phyloP scores from a whole-genome alignment of 2,888 invertebrate species.

The Polydrusus pterygomalis region DNA sequence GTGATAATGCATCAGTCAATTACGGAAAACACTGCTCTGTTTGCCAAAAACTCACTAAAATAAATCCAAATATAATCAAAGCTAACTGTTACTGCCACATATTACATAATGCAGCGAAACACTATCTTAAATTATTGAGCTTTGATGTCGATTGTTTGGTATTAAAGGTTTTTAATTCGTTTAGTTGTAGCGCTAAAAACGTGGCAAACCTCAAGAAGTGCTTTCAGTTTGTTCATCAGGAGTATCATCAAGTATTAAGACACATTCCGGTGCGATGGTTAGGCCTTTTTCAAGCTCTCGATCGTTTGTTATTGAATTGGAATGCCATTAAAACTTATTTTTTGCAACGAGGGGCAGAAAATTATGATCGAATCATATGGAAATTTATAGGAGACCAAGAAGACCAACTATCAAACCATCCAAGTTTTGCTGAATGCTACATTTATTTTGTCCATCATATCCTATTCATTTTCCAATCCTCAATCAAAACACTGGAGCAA shows the following conservation, averaged over 20 bases:
- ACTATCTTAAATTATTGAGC: conserved; percentile 1
- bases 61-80: conserved; percentile 21
- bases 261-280: conserved; percentile 24
- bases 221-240: conserved; percentile 17
- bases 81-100: conserved; percentile 37
- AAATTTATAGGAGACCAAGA: conserved; percentile 1
- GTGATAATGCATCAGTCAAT: conserved; percentile 28
- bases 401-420: too few species aligned
- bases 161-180: conserved; percentile 19
- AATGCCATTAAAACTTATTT: conserved; percentile 29
- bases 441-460: too few species aligned
- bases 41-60: conserved; percentile 4
- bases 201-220: conserved; percentile 18
- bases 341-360: conserved; percentile 15
- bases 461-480: too few species aligned
- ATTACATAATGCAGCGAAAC: conserved; percentile 26
- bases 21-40: conserved; percentile 22
- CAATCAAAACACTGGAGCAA: too few species aligned
- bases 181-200: conserved; percentile 26
- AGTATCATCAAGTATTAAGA: conserved; percentile 25
- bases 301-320: conserved; percentile 19
- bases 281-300: conserved; percentile 18
- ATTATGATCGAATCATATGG: conserved; percentile 21
- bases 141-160: conserved; percentile 14
- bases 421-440: too few species aligned